Evolutionary conservation across 2,113 vertebrate species (phyloP).

Genomic region (Nannospalax galili): DNA sequence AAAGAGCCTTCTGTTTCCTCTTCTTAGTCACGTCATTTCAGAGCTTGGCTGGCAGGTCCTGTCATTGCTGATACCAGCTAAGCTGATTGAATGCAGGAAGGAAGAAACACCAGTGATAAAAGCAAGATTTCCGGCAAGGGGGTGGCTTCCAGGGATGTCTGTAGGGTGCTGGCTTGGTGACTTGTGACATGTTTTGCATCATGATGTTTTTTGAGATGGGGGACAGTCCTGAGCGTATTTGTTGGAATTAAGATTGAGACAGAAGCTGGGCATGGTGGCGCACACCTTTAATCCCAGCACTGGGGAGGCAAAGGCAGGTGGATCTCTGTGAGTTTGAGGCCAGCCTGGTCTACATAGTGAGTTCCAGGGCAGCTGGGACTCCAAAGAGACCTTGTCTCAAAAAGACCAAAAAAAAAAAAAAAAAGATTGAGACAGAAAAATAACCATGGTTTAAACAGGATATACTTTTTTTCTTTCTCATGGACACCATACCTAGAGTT

Average conservation of each 20-base stretch:
- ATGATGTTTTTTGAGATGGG: neutral
- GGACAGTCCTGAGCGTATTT: neutral
- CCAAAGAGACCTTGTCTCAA: too few species aligned
- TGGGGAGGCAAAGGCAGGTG: too few species aligned
- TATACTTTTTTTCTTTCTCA: neutral
- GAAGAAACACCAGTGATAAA: neutral
- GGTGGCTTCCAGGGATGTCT: conserved; percentile 8
- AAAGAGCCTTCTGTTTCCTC: conserved; percentile 44
- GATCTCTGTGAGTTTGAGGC: too few species aligned
- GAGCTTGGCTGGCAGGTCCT: neutral
- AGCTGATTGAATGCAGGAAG: neutral
- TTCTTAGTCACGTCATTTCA: conserved; percentile 19
- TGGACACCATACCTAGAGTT: neutral
- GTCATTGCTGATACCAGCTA: neutral
- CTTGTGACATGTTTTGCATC: neutral
- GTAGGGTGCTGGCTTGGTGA: neutral
- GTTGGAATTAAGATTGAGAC: neutral
- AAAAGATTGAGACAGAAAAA: neutral
- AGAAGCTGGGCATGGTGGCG: too few species aligned
- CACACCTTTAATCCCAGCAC: too few species aligned
- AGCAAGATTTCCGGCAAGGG: neutral
- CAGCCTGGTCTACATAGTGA: too few species aligned
- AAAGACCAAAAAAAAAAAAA: too few species aligned
- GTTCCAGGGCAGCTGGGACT: too few species aligned
- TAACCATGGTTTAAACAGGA: neutral